Percentiles rank a stretch among this genome's conserved stretches.
Evolutionary conservation across 2,888 invertebrate species (phyloP).

Genomic region (Dexiosoma caninum): DNA sequence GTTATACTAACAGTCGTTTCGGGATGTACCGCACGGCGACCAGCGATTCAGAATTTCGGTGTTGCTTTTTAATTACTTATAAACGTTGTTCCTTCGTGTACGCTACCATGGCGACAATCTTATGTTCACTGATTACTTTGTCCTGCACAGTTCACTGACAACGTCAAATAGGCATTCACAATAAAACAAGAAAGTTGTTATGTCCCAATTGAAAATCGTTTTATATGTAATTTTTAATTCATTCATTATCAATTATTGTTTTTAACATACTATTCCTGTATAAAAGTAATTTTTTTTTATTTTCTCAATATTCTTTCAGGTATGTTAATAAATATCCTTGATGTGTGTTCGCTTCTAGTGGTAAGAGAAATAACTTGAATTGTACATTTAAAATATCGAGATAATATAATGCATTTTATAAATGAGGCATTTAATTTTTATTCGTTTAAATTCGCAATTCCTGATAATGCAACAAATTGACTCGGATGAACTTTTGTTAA

Average conservation of each 20-base stretch:
- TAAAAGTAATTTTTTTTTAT: constrained; percentile 12
- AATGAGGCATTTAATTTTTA: background rate
- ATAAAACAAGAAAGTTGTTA: too few relatives aligned
- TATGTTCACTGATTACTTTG: too few relatives aligned
- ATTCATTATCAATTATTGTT: constrained; percentile 27
- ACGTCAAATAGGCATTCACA: too few relatives aligned
- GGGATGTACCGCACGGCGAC: too few relatives aligned
- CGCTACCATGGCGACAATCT: too few relatives aligned
- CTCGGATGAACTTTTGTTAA: background rate
- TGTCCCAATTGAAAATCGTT: too few relatives aligned
- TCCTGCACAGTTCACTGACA: too few relatives aligned
- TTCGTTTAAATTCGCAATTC: constrained; percentile 1
- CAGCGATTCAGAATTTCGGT: too few relatives aligned
- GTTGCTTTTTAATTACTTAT: too few relatives aligned
- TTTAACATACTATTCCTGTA: constrained; percentile 25
- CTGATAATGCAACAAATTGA: constrained; percentile 1
- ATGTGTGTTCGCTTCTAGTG: background rate
- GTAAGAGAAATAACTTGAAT: constrained; percentile 34
- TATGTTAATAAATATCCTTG: constrained; percentile 35
- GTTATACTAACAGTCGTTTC: too few relatives aligned
- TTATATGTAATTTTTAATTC: constrained; percentile 1
- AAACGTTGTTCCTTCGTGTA: too few relatives aligned
- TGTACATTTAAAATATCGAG: background rate
- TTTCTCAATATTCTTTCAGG: constrained; percentile 44
- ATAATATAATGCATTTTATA: constrained; percentile 15